A percentile compares a stretch with the other conserved stretches of the same genome.
Conservation (phyloP, 2,888 invertebrate genomes). For the Perdita meconis region DNA sequence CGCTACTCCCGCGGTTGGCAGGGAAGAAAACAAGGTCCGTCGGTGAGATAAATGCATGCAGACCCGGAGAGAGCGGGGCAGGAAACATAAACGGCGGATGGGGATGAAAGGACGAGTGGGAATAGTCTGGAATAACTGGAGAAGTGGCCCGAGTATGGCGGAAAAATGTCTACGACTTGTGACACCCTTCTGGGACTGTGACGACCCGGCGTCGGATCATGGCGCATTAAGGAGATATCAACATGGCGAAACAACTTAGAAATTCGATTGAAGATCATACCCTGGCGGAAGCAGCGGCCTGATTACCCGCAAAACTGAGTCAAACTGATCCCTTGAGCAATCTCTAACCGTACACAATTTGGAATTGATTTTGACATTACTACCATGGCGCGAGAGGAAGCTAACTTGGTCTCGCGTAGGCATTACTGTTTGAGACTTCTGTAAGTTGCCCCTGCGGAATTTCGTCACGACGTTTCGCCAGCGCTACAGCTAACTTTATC, state of each 20-base stretch:
- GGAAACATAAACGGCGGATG: neutral
- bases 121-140: neutral
- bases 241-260: neutral
- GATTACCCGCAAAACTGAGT: neutral
- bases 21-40: neutral
- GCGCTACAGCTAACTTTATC: no score
- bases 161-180: constrained; percentile 23
- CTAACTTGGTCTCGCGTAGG: no score
- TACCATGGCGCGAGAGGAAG: no score
- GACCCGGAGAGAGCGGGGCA: constrained; percentile 12
- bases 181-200: constrained; percentile 8
- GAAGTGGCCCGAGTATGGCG: neutral
- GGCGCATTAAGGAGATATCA: neutral
- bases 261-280: neutral
- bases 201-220: neutral
- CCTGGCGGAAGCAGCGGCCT: neutral
- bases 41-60: constrained; percentile 29
- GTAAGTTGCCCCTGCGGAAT: no score
- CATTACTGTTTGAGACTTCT: no score
- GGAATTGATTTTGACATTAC: no score
- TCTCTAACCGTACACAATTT: no score
- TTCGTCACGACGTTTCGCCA: no score
- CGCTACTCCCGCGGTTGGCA: constrained; percentile 6
- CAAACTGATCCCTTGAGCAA: no score
- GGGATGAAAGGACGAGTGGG: constrained; percentile 3